Conservation (phyloP, 2,888 invertebrate genomes). For the Cheiracanthium punctorium region DNA sequence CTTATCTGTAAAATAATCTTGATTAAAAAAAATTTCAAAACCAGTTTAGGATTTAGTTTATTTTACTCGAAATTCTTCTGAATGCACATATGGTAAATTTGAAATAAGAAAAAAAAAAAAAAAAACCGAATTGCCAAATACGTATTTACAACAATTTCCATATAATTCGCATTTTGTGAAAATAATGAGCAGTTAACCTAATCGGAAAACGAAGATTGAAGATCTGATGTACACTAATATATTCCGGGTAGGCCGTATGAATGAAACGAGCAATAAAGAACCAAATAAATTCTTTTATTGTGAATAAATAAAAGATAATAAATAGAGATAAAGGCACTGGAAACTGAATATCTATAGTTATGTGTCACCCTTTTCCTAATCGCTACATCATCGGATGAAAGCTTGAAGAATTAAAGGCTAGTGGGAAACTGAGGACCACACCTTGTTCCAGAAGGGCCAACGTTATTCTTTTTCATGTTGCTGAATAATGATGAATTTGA, state of each 20-base stretch:
- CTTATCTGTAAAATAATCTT: too few species aligned
- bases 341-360: neutral
- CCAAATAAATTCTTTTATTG: neutral
- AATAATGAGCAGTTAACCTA: neutral
- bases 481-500: neutral
- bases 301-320: neutral
- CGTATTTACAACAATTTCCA: neutral
- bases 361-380: slow-evolving; percentile 23
- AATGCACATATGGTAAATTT: too few species aligned
- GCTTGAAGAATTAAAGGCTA: slow-evolving; percentile 10
- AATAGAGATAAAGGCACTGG: neutral
- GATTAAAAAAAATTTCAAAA: too few species aligned
- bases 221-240: neutral
- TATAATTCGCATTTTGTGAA: neutral
- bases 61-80: too few species aligned
- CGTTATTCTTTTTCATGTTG: neutral
- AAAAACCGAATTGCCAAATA: too few species aligned
- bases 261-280: neutral
- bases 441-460: slow-evolving; percentile 11
- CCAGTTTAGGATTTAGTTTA: too few species aligned
- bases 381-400: slow-evolving; percentile 26
- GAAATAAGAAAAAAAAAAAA: too few species aligned
- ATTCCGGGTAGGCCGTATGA: neutral
- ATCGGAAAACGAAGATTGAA: neutral
- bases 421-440: neutral